A percentile compares a stretch with the other conserved stretches of the same genome.
Evolutionary conservation across 2,888 invertebrate genomes (phyloP).

Genomic region (Sminthurides aquaticus): DNA sequence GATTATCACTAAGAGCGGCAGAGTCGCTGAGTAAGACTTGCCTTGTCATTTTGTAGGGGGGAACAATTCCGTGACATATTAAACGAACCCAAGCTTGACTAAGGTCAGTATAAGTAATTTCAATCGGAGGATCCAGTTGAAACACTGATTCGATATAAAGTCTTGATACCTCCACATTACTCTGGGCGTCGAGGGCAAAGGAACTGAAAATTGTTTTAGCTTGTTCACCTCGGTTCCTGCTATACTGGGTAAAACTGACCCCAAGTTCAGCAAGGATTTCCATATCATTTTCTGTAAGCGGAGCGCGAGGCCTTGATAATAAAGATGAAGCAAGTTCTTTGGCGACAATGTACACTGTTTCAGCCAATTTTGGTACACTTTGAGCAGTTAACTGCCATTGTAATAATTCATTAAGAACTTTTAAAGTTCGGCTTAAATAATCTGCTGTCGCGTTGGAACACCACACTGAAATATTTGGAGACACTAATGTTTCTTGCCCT

Average conservation of each 20-base stretch:
- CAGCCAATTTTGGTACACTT: not conserved
- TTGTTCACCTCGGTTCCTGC: not conserved
- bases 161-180: slow-evolving; percentile 29
- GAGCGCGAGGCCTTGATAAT: slow-evolving; percentile 5
- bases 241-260: slow-evolving; percentile 28
- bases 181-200: slow-evolving; percentile 31
- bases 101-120: slow-evolving; percentile 21
- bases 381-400: slow-evolving; percentile 2
- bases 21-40: not conserved
- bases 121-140: not conserved
- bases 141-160: slow-evolving; percentile 28
- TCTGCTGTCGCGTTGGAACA: slow-evolving; percentile 26
- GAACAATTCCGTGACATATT: slow-evolving; percentile 15
- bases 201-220: slow-evolving; percentile 22
- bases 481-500: slow-evolving; percentile 29
- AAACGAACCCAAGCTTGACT: slow-evolving; percentile 35
- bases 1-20: slow-evolving; percentile 1
- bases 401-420: slow-evolving; percentile 22
- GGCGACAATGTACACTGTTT: not conserved
- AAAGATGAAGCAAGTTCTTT: not conserved
- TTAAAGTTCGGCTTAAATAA: slow-evolving; percentile 32
- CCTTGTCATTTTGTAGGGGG: slow-evolving; percentile 13
- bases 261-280: slow-evolving; percentile 35
- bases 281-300: slow-evolving; percentile 24
- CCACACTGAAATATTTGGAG: slow-evolving; percentile 36